Base-by-base conservation (phyloP, 2,797 vertebrate genomes). In the Bradypus variegatus region DNA sequence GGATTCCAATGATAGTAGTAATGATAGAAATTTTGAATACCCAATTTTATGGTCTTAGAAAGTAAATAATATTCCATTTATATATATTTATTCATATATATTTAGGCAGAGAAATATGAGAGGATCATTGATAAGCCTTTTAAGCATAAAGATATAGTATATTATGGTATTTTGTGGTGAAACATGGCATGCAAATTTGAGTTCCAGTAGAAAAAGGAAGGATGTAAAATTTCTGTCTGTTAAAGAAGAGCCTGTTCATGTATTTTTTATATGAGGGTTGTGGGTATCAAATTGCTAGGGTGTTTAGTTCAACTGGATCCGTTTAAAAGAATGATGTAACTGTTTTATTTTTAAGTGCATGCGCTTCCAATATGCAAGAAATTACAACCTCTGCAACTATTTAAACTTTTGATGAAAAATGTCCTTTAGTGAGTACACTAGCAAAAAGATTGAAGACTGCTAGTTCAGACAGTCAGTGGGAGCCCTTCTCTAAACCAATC, bases 211-310 rank as follows among this genome's bases (percentile, higher is more conserved):
- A 29, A 88, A 92, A 86, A 58, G 18, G 33, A 93, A 72, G 62
- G 36, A 85, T 23, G 14, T 36, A 53, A 87, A 76, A 60, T 76
- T 64, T 72, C 82, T 78, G 72, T 58, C 33, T 48, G 27, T 60
- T 38, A 55, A n/a, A 75, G n/a, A 91, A 91, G 62, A 79, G 7
- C 27, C 38, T 72, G 4, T 69, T 86, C 67, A 55, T 80, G 83
- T 88, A 41, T 95, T 90, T 92, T 93, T 93, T 53, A 86, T 89
- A 78, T 53, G 41, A 72, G 70, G 23, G 41, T 78, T 94, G 41
- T 58, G 79, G 73, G 73, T 83, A 81, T 94, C 50, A 27, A 79
- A 87, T 91, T 96, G 73, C 58, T 87, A 75, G 23, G 50, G 53
- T 70, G 75, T 67, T 93, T 94, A 76, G 87, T 90, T 92, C 70